Conservation (phyloP, 1,140 invertebrate species). For the Magallana gigas region DNA sequence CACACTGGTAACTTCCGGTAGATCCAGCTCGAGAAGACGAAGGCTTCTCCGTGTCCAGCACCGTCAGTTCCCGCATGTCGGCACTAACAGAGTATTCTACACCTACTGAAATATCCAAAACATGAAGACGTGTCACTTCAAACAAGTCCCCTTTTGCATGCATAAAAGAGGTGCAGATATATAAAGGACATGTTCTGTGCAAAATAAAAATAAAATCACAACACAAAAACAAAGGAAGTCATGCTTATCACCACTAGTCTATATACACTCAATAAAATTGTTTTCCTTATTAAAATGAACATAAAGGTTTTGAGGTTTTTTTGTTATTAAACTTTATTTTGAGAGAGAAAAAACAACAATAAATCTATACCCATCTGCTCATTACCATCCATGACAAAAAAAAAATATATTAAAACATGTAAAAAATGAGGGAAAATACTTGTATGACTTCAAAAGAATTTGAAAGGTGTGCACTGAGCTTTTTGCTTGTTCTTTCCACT, state of each 20-base stretch:
- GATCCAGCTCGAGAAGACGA: neutral
- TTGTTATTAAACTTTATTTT: too few relatives aligned
- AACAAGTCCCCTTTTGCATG: constrained; percentile 19
- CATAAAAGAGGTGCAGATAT: constrained; percentile 30
- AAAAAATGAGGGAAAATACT: too few relatives aligned
- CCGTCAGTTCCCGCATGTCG: neutral
- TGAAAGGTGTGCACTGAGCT: too few relatives aligned
- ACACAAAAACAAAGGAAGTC: neutral
- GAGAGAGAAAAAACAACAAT: too few relatives aligned
- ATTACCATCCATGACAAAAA: too few relatives aligned
- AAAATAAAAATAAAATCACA: neutral
- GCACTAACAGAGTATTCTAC: constrained; percentile 11
- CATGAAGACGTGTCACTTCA: constrained; percentile 3
- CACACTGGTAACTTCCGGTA: constrained; percentile 32
- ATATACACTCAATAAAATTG: too few relatives aligned
- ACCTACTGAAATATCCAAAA: constrained; percentile 38
- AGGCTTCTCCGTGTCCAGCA: neutral
- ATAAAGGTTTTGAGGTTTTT: too few relatives aligned
- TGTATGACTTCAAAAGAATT: too few relatives aligned
- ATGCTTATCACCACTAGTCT: neutral
- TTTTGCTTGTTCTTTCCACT: too few relatives aligned
- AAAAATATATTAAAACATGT: too few relatives aligned
- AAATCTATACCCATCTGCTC: too few relatives aligned
- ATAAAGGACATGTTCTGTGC: neutral
- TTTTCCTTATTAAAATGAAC: too few relatives aligned